Evolutionary conservation across 2,113 vertebrate species (phyloP).

Genomic region (Corythornis madagascariensis): DNA sequence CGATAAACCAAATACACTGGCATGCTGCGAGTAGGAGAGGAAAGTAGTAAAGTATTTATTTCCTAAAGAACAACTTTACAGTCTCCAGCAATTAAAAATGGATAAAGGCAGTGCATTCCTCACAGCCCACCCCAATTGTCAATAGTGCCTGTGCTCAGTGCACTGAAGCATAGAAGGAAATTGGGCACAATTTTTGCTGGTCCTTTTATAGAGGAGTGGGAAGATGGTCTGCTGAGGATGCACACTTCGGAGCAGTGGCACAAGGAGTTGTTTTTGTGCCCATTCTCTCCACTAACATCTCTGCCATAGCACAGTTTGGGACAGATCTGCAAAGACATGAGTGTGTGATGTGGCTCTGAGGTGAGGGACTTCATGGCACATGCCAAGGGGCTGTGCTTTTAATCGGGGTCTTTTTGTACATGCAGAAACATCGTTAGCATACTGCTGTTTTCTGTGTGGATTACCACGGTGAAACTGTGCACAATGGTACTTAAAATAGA

Average conservation of each 20-base stretch:
- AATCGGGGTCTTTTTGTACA: neutral
- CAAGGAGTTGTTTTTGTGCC: neutral
- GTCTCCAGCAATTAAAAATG: conserved; percentile 80
- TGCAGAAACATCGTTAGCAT: neutral
- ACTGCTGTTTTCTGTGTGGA: conserved; percentile 15
- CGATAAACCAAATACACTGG: conserved; percentile 68
- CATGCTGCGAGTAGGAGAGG: conserved; percentile 54
- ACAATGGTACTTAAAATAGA: conserved; percentile 58
- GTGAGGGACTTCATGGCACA: neutral
- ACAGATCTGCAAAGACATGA: neutral
- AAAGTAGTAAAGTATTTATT: conserved; percentile 73
- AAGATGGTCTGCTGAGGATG: neutral
- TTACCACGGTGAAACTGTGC: conserved; percentile 18
- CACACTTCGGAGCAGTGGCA: neutral
- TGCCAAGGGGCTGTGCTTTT: conserved; percentile 15
- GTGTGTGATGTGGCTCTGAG: neutral
- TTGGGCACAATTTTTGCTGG: conserved; percentile 29
- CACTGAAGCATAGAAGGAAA: conserved; percentile 2
- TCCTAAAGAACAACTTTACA: conserved; percentile 69
- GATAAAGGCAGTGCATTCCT: conserved; percentile 59
- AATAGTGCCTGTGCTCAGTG: neutral
- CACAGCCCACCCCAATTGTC: neutral
- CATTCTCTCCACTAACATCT: neutral
- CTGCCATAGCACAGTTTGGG: neutral
- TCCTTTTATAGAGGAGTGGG: neutral